phyloP scores from a whole-genome alignment of 2,797 vertebrate genomes.

The Geotrypetes seraphini region DNA sequence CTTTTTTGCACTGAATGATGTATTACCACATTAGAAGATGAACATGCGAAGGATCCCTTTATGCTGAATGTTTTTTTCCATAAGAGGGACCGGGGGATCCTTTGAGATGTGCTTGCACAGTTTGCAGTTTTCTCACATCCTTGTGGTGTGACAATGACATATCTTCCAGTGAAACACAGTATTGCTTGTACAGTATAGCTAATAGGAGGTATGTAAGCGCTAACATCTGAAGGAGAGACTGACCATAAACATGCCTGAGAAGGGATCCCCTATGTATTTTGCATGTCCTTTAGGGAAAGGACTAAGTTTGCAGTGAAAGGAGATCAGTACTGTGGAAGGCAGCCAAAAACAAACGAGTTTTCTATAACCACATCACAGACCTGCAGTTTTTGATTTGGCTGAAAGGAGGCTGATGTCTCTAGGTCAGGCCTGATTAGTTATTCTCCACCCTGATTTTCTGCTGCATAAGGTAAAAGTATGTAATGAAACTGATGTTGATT shows the following conservation, averaged over 20 bases:
- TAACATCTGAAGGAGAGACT: neutral
- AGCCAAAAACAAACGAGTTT: conserved; percentile 27
- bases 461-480: too few relatives aligned
- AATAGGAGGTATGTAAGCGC: conserved; percentile 6
- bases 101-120: too few relatives aligned
- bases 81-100: too few relatives aligned
- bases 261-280: conserved; percentile 1
- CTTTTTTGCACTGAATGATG: too few relatives aligned
- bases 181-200: conserved; percentile 8
- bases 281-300: conserved; percentile 24
- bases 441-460: too few relatives aligned
- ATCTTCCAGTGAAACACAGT: too few relatives aligned
- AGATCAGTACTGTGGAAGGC: conserved; percentile 23
- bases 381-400: conserved; percentile 29
- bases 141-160: too few relatives aligned
- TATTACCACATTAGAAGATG: too few relatives aligned
- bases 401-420: conserved; percentile 34
- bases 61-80: too few relatives aligned
- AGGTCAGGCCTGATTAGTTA: conserved; percentile 31
- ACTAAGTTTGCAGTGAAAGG: conserved; percentile 29
- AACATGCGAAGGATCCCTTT: too few relatives aligned
- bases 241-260: accelerated
- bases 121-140: too few relatives aligned
- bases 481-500: too few relatives aligned
- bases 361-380: conserved; percentile 27